These are phyloP conservation scores for Dorcus parallelipipedus DNA, from an alignment of 2,888 invertebrate species.

Conservation along the genomic window DNA sequence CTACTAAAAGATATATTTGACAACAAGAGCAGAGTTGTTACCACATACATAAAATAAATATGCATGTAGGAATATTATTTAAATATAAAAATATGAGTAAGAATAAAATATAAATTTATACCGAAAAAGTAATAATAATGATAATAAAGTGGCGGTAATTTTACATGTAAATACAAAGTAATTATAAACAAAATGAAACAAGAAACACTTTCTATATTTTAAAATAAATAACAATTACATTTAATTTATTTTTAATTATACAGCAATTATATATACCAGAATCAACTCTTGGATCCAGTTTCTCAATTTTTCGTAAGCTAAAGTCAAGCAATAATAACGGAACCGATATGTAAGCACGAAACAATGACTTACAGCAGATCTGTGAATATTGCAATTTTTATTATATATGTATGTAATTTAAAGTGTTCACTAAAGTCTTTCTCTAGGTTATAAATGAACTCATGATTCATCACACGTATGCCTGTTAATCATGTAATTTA, in stretches of 20 bases:
- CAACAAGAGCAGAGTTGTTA: conserved; percentile 32
- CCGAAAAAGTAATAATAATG: neutral
- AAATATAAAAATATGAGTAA: neutral
- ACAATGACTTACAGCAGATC: no score
- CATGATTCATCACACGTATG: no score
- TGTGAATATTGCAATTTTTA: no score
- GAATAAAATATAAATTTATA: neutral
- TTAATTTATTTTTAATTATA: neutral
- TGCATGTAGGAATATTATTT: neutral
- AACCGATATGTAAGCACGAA: no score
- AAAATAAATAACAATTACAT: neutral
- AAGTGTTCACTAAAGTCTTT: no score
- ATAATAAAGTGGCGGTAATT: neutral
- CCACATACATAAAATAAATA: conserved; percentile 6
- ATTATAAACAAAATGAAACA: neutral
- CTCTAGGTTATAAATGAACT: no score
- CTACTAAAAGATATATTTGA: conserved; percentile 33
- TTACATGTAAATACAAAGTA: conserved; percentile 3
- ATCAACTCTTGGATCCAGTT: no score
- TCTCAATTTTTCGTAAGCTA: no score
- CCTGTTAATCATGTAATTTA: no score
- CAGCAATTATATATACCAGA: no score
- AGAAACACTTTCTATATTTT: conserved; percentile 7
- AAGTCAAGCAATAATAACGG: no score
- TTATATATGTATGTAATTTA: no score